Evolutionary conservation across 2,113 vertebrate species (phyloP).

Genomic region (Corydoras maculifer): DNA sequence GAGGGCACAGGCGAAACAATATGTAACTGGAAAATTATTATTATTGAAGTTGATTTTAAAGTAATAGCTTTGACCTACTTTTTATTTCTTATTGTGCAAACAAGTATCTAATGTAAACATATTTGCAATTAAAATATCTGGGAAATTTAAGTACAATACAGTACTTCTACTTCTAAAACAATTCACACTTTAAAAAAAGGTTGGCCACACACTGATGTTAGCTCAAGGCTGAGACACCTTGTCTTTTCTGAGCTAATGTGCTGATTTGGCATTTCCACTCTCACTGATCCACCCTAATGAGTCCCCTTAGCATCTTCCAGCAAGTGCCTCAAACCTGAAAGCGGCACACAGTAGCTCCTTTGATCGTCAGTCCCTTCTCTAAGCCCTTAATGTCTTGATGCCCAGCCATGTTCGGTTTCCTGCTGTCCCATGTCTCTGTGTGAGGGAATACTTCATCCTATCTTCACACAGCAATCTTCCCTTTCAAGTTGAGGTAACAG

Average conservation of each 20-base stretch:
- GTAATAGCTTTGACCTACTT: too few relatives aligned
- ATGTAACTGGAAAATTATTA: too few relatives aligned
- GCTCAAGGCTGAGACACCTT: neutral
- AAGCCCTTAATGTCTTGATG: neutral
- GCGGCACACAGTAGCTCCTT: neutral
- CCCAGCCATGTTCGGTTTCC: neutral
- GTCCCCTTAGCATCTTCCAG: constrained; percentile 5
- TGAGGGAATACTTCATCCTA: neutral
- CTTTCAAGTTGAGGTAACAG: neutral
- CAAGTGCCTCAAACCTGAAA: neutral
- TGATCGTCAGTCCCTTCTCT: neutral
- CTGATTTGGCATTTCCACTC: neutral
- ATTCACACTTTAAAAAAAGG: too few relatives aligned
- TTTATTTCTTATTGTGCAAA: too few relatives aligned
- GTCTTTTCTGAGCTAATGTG: neutral
- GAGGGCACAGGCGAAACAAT: too few relatives aligned
- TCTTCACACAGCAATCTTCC: neutral
- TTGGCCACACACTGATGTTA: constrained; percentile 2
- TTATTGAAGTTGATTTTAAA: too few relatives aligned
- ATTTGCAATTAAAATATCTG: too few relatives aligned
- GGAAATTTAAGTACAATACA: too few relatives aligned
- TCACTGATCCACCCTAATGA: neutral
- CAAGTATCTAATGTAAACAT: too few relatives aligned
- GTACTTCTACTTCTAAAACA: too few relatives aligned
- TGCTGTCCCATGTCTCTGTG: neutral